Conservation (phyloP, 2,797 vertebrate genomes). For the Microhierax caerulescens region DNA sequence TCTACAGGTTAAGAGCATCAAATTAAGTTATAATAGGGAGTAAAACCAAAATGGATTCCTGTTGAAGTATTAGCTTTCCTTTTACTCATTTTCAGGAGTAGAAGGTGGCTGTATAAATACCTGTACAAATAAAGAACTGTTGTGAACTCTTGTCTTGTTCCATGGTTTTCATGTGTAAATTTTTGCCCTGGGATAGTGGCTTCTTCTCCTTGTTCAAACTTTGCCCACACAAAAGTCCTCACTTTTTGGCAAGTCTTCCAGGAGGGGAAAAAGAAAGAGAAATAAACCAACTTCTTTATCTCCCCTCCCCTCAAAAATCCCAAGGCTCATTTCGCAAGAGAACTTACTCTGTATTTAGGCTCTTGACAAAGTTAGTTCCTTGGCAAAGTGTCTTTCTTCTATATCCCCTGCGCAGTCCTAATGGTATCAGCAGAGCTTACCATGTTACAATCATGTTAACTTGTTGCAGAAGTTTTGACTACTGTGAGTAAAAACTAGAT, state of each 20-base stretch:
- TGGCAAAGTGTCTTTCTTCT: neutral
- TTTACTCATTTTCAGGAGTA: neutral
- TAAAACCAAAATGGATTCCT: neutral
- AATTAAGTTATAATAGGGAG: neutral
- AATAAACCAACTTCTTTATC: neutral
- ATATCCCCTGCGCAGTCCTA: neutral
- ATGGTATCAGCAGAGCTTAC: neutral
- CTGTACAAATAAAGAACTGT: neutral
- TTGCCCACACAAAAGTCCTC: neutral
- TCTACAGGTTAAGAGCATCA: neutral
- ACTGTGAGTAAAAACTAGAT: neutral
- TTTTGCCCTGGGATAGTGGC: neutral
- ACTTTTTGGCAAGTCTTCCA: neutral
- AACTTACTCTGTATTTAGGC: neutral
- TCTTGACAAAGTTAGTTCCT: neutral
- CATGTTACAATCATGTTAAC: fast-evolving
- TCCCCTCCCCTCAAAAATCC: neutral
- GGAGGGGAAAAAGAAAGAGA: neutral
- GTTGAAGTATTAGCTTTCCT: neutral
- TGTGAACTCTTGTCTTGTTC: neutral
- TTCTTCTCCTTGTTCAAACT: neutral
- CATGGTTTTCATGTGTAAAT: neutral
- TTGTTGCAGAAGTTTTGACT: neutral
- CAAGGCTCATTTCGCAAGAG: neutral
- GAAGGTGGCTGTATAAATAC: neutral